Evolutionary conservation across 2,113 vertebrate species (phyloP).

Genomic region (Danio rerio): DNA sequence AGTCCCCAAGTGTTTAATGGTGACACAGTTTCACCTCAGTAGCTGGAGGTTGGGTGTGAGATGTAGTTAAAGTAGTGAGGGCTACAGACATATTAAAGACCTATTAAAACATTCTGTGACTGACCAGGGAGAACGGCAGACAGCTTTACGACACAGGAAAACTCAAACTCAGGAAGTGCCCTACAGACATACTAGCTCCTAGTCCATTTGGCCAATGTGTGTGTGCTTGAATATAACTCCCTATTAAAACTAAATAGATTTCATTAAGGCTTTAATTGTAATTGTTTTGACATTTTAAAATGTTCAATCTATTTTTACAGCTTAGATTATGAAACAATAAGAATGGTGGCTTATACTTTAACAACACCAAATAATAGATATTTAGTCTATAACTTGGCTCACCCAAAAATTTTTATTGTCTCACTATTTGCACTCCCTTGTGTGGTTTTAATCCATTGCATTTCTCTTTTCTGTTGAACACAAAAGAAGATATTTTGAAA

Average conservation of each 20-base stretch:
- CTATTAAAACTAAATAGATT: constrained; percentile 1
- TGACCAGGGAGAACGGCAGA: constrained; percentile 41
- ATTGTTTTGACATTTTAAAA: background rate
- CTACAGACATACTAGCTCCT: constrained; percentile 58
- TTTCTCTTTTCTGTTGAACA: too few relatives aligned
- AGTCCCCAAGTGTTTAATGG: background rate
- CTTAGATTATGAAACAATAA: background rate
- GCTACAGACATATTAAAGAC: constrained; percentile 46
- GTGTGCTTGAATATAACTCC: background rate
- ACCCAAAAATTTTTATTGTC: background rate
- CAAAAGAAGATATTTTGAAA: too few relatives aligned
- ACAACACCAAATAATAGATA: too few relatives aligned
- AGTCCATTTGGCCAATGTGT: constrained; percentile 56
- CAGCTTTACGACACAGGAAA: constrained; percentile 50
- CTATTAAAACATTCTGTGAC: constrained; percentile 39
- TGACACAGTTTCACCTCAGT: background rate
- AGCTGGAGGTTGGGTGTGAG: background rate
- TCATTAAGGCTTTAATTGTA: background rate
- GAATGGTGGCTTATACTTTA: background rate
- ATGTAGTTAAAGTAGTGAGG: constrained; percentile 3
- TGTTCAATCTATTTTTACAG: background rate
- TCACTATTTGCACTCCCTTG: too few relatives aligned
- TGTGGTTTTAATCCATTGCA: too few relatives aligned
- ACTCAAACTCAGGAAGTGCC: constrained; percentile 61
- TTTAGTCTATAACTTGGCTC: background rate